phyloP scores from a whole-genome alignment of 2,113 vertebrate genomes.

The Podiceps cristatus region DNA sequence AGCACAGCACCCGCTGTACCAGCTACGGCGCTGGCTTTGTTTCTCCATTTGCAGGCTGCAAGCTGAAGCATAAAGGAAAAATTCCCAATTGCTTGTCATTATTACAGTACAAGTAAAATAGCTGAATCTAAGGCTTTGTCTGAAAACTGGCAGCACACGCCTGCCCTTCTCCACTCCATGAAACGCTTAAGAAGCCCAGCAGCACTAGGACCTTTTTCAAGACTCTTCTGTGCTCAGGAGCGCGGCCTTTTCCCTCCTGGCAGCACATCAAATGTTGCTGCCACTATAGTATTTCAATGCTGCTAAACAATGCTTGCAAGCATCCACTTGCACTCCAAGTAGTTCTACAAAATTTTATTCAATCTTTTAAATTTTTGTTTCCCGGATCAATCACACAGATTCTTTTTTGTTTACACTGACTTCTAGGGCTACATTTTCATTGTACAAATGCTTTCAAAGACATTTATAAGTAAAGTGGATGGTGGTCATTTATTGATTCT shows the following conservation, averaged over 20 bases:
- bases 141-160: background rate
- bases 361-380: background rate
- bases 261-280: background rate
- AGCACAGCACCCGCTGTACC: slow-evolving; percentile 27
- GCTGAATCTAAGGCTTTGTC: background rate
- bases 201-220: background rate
- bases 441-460: background rate
- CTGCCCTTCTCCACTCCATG: background rate
- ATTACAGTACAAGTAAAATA: fast-evolving
- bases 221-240: background rate
- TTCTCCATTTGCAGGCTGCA: background rate
- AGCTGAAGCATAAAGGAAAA: background rate
- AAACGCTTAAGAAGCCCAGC: background rate
- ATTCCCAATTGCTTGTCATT: background rate
- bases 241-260: background rate
- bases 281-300: background rate
- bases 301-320: background rate
- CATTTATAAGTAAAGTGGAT: background rate
- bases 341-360: background rate
- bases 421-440: background rate
- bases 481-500: background rate
- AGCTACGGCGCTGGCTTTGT: background rate
- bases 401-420: background rate
- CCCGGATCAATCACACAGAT: background rate
- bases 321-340: background rate